These are phyloP conservation scores for Leucosticte australis DNA, from an alignment of 2,113 vertebrate genomes.

Conservation along the genomic window DNA sequence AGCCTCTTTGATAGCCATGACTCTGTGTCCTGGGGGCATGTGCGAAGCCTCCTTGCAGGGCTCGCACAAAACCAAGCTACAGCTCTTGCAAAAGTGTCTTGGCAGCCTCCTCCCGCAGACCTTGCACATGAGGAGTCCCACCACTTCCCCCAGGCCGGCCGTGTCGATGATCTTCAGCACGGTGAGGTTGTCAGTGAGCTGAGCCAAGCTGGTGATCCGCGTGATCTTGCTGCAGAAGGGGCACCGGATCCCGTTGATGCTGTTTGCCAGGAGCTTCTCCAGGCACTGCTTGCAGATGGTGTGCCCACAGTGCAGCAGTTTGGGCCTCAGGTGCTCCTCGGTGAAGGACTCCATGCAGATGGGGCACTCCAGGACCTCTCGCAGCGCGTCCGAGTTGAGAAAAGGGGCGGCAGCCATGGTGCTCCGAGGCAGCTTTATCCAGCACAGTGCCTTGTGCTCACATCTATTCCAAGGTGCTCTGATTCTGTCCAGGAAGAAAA, in stretches of 20 bases:
- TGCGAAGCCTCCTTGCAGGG: conserved; percentile 83
- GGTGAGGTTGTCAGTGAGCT: conserved; percentile 93
- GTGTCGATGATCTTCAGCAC: conserved; percentile 96
- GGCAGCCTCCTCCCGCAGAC: conserved; percentile 87
- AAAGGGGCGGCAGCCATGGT: conserved; percentile 82
- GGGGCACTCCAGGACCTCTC: conserved; percentile 94
- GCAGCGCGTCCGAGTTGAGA: conserved; percentile 89
- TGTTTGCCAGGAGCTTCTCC: conserved; percentile 91
- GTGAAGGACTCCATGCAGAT: conserved; percentile 96
- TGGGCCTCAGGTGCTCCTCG: conserved; percentile 89
- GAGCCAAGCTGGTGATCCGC: conserved; percentile 86
- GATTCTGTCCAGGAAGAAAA: conserved; percentile 47
- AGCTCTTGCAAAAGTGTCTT: conserved; percentile 88
- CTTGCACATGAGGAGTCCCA: conserved; percentile 88
- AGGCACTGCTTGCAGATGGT: conserved; percentile 94
- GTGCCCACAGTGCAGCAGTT: conserved; percentile 94
- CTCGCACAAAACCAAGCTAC: conserved; percentile 85
- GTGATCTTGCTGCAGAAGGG: conserved; percentile 97
- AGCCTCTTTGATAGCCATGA: conserved; percentile 83
- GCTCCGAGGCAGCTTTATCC: not conserved
- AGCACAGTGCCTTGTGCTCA: not conserved
- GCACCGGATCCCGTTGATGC: conserved; percentile 95
- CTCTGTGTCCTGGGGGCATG: conserved; percentile 78
- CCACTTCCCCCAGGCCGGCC: conserved; percentile 78
- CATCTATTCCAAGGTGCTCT: conserved; percentile 42